Percentiles rank a stretch among this genome's conserved stretches.
These are phyloP conservation scores for Acholoe squamosa DNA, from an alignment of 2,888 invertebrate species.

Conservation along the genomic window DNA sequence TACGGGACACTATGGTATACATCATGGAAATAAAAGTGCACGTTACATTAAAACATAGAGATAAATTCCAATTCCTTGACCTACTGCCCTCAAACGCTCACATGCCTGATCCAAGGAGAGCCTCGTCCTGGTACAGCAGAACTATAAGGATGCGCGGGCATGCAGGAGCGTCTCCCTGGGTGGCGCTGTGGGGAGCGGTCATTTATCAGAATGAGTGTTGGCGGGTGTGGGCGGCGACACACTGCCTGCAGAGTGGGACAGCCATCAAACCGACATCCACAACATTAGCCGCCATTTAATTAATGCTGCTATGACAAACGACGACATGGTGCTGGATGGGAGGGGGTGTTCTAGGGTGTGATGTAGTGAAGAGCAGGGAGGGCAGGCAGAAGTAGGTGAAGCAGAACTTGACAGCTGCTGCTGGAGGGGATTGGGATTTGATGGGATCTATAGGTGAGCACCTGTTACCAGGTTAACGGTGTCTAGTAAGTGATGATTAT, in stretches of 20 bases:
- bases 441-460: too few species aligned
- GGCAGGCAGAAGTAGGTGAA: neutral
- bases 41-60: too few species aligned
- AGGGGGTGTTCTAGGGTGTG: neutral
- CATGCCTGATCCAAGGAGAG: too few species aligned
- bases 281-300: slow-evolving; percentile 37
- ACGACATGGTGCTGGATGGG: neutral
- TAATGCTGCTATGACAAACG: slow-evolving; percentile 39
- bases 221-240: neutral
- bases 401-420: too few species aligned
- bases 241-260: neutral
- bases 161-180: slow-evolving; percentile 9
- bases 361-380: neutral
- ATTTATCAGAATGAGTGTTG: slow-evolving; percentile 29
- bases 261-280: neutral
- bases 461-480: too few species aligned
- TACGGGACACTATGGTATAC: too few species aligned
- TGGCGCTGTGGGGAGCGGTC: slow-evolving; percentile 35
- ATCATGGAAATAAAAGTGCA: too few species aligned
- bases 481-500: too few species aligned
- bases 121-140: too few species aligned
- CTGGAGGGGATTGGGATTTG: too few species aligned
- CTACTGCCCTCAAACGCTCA: too few species aligned
- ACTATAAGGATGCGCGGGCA: neutral
- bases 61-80: too few species aligned